These are phyloP conservation scores for Mylabris sibirica DNA, from an alignment of 2,888 invertebrate genomes.

Conservation along the genomic window DNA sequence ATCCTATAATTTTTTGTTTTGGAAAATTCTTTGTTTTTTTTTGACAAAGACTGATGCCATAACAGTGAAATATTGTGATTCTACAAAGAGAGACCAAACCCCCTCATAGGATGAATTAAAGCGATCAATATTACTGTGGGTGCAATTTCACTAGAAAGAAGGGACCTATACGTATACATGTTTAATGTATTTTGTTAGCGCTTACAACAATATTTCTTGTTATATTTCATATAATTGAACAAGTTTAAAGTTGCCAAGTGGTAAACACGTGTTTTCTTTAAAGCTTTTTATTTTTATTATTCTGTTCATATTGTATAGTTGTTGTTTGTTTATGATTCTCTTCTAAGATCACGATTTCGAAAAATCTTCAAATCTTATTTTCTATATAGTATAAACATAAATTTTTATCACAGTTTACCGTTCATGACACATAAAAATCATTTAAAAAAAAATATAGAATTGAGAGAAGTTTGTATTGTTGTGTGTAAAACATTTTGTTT, in stretches of 20 bases:
- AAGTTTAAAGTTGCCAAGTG: neutral
- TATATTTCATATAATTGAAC: neutral
- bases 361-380: neutral
- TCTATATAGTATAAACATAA: neutral
- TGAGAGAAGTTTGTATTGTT: neutral
- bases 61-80: too few relatives aligned
- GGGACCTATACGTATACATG: neutral
- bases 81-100: neutral
- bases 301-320: neutral
- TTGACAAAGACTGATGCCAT: too few relatives aligned
- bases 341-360: neutral
- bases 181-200: neutral
- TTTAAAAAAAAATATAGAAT: neutral
- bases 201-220: neutral
- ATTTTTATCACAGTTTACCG: neutral
- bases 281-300: neutral
- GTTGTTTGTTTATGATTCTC: neutral
- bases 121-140: neutral
- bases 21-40: neutral
- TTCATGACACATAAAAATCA: conserved; percentile 3
- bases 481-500: neutral
- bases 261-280: conserved; percentile 1
- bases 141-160: neutral
- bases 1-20: neutral
- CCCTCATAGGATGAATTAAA: neutral